Conservation (phyloP, 2,888 invertebrate species). For the Andrena bicolor region DNA sequence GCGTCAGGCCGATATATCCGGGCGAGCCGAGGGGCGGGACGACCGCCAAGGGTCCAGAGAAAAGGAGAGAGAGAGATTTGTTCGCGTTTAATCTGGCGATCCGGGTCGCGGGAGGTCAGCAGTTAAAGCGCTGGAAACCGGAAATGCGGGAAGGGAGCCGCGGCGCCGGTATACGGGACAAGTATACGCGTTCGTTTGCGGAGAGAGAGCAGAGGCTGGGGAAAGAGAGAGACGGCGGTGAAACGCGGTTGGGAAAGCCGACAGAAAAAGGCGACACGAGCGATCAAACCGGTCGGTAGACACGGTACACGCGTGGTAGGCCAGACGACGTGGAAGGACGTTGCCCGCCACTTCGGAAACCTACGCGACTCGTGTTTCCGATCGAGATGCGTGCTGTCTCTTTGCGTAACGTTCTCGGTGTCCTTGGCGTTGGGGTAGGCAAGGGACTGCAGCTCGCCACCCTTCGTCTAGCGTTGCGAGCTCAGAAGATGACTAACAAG, state of each 20-base stretch:
- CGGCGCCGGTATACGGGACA: conserved; percentile 35
- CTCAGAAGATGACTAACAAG: not conserved
- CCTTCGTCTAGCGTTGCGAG: not conserved
- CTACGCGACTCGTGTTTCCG: conserved; percentile 19
- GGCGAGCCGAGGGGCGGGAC: conserved; percentile 12
- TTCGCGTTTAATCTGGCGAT: conserved; percentile 58
- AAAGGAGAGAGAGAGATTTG: conserved; percentile 11
- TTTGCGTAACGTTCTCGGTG: conserved; percentile 41
- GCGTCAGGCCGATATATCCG: conserved; percentile 50
- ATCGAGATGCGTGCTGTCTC: conserved; percentile 25
- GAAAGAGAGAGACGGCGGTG: conserved; percentile 46
- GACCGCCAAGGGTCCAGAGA: not conserved
- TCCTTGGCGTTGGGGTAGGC: conserved; percentile 16
- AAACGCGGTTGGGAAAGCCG: conserved; percentile 67
- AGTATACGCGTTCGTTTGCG: conserved; percentile 37
- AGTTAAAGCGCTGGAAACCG: conserved; percentile 58
- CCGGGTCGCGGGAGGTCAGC: conserved; percentile 59
- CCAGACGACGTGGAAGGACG: conserved; percentile 46
- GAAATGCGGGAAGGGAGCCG: conserved; percentile 64
- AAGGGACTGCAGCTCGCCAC: not conserved
- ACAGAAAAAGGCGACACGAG: conserved; percentile 64
- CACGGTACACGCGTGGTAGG: conserved; percentile 22
- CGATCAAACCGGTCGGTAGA: conserved; percentile 66
- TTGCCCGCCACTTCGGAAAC: conserved; percentile 37
- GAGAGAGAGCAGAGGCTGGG: conserved; percentile 15